Percentiles rank a stretch among this genome's conserved stretches.
Evolutionary conservation across 2,888 invertebrate species (phyloP).

Genomic region (Callinectes sapidus): DNA sequence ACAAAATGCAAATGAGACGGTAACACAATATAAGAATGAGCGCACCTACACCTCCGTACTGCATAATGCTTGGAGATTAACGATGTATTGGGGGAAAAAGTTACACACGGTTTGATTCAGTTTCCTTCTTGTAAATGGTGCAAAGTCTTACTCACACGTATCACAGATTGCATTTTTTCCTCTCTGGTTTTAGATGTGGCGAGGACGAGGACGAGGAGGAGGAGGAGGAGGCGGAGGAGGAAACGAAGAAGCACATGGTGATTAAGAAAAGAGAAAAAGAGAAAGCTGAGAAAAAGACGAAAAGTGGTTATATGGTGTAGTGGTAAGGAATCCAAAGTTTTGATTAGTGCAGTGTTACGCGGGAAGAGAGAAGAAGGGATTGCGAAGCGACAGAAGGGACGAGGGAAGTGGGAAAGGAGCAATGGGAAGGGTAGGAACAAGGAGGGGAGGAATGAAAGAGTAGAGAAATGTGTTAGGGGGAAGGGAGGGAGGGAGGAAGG

Average conservation of each 20-base stretch:
- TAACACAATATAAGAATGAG: not conserved
- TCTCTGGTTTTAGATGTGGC: not conserved
- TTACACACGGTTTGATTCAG: not conserved
- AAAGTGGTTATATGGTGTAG: not conserved
- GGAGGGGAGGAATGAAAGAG: slow-evolving; percentile 1
- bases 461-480: not conserved
- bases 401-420: not conserved
- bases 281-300: not conserved
- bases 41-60: not conserved
- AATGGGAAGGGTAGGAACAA: not conserved
- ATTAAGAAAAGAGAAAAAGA: not conserved
- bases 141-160: not conserved
- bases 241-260: not conserved
- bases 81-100: not conserved
- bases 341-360: not conserved
- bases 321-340: not conserved
- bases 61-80: not conserved
- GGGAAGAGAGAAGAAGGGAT: not conserved
- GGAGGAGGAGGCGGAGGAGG: not conserved
- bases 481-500: not conserved
- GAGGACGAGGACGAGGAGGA: not conserved
- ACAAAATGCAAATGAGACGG: slow-evolving; percentile 5
- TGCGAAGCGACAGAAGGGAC: not conserved
- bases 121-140: not conserved
- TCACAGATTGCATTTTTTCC: not conserved